Base-by-base conservation (phyloP, 92 coral and sea anemone species). In the Paragorgia papillata region DNA sequence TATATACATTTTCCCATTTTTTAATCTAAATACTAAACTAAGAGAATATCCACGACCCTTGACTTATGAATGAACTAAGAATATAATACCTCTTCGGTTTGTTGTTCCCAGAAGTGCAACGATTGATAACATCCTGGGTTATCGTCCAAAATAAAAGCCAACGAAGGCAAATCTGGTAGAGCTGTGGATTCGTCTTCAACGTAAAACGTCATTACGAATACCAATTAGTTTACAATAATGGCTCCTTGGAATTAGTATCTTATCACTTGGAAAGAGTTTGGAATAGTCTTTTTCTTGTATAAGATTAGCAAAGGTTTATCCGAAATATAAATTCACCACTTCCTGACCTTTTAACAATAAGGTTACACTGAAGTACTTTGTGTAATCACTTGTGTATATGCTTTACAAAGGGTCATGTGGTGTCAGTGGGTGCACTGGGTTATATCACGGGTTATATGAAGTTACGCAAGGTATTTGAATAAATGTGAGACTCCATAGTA, bases 31-130 rank as follows among this genome's bases (percentile, higher is more conserved):
- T n/a, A n/a, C 53, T 46, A 6, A 46, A 46, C 53, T n/a, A 46
- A n/a, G 53, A 2, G 9, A 46, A 15, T 46, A n/a, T 46, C n/a
- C n/a, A n/a, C n/a, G n/a, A n/a, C n/a, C n/a, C n/a, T n/a, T n/a
- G n/a, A n/a, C n/a, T n/a, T n/a, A n/a, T n/a, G n/a, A n/a, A n/a
- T n/a, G n/a, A n/a, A n/a, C n/a, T n/a, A n/a, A n/a, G n/a, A n/a
- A n/a, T n/a, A n/a, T n/a, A n/a, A n/a, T 66, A 94, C 97, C 97
- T 94, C 94, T 12, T 87, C 90, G 25, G 99, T 97, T 56, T 88
- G 89, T 35, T 89, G 76, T 62, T 91, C 92, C 99, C 99, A 95
- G 55, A 88, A 89, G 41, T 87, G 89, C 57, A 95, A 76, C 32
- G 97, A 91, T 55, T 89, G 97, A 57, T 89, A 92, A 57, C 95